Evolutionary conservation across 2,888 invertebrate genomes (phyloP).

Genomic region (Mesorhabditis belari): DNA sequence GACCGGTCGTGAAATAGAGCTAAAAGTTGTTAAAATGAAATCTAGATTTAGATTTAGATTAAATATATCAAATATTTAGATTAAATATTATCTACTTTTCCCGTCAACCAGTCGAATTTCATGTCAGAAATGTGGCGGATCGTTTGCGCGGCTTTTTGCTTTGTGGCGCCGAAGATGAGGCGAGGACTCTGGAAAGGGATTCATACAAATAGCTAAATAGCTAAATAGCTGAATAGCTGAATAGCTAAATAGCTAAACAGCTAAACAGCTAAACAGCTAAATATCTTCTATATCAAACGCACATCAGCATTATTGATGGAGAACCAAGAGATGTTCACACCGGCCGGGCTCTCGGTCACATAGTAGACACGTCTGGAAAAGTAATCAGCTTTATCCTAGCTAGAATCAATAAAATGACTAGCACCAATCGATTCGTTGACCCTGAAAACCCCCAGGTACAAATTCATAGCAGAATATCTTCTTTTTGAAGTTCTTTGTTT

Average conservation of each 20-base stretch:
- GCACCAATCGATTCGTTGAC: no score
- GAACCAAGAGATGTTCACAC: conserved; percentile 52
- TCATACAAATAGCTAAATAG: neutral
- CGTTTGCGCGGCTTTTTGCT: conserved; percentile 24
- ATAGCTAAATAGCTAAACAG: no score
- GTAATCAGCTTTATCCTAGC: neutral
- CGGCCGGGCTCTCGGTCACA: conserved; percentile 47
- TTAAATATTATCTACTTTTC: no score
- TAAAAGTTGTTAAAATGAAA: neutral
- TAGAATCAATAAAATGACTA: no score
- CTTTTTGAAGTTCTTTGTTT: no score
- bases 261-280: no score
- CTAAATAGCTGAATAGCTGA: no score
- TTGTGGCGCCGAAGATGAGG: conserved; percentile 34
- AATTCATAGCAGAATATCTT: no score
- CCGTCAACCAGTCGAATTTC: conserved; percentile 84
- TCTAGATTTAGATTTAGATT: neutral
- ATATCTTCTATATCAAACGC: no score
- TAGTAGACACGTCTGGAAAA: conserved; percentile 34
- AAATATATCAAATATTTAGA: neutral
- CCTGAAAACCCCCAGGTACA: no score
- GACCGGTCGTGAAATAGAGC: conserved; percentile 93
- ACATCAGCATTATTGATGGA: conserved; percentile 50
- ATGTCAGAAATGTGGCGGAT: conserved; percentile 50
- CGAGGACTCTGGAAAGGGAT: conserved; percentile 19